Percentiles rank a stretch among this genome's conserved stretches.
These are phyloP conservation scores for Esox niger DNA, from an alignment of 2,113 vertebrate genomes.

Conservation along the genomic window DNA sequence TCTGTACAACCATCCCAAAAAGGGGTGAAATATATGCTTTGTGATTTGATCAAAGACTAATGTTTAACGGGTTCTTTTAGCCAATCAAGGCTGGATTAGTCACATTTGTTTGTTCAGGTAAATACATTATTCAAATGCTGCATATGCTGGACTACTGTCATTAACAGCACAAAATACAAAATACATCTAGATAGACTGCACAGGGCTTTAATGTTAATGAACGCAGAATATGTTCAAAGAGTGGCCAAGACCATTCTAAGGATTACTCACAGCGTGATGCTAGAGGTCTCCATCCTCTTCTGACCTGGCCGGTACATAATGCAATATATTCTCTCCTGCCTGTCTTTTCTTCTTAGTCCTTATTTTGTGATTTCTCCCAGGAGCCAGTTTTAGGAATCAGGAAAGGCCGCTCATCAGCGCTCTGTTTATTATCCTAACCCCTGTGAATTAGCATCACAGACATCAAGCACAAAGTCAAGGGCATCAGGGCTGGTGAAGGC, in stretches of 20 bases:
- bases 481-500: slow-evolving; percentile 34
- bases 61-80: no score
- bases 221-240: background rate
- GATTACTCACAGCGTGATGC: background rate
- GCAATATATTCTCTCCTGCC: slow-evolving; percentile 21
- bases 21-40: no score
- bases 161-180: no score
- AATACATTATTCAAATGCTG: background rate
- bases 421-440: slow-evolving; percentile 73
- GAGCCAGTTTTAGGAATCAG: slow-evolving; percentile 38
- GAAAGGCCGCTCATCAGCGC: slow-evolving; percentile 55
- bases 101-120: no score
- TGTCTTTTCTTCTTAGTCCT: slow-evolving; percentile 36
- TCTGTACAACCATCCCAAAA: no score
- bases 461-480: slow-evolving; percentile 56
- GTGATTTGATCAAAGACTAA: no score
- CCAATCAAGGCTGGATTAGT: no score
- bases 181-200: no score
- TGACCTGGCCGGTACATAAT: slow-evolving; percentile 12
- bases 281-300: background rate
- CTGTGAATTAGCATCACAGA: slow-evolving; percentile 59
- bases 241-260: background rate
- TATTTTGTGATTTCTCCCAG: slow-evolving; percentile 40
- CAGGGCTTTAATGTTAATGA: background rate
- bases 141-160: no score